These are phyloP conservation scores for Polydrusus tereticollis DNA, from an alignment of 2,888 invertebrate species.

Conservation along the genomic window DNA sequence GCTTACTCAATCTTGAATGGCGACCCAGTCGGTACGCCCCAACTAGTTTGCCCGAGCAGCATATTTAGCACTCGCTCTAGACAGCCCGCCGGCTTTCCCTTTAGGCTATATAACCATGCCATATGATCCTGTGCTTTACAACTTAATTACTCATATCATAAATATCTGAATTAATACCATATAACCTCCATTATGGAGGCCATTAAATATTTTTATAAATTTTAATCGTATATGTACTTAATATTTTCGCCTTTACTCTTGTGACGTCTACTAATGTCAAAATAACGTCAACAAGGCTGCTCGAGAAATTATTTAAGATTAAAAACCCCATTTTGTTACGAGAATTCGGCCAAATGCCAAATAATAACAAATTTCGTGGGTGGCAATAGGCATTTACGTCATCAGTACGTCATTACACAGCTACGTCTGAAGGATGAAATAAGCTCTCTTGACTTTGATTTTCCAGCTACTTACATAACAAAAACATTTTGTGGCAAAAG, in stretches of 20 bases:
- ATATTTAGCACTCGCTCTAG: slow-evolving; percentile 28
- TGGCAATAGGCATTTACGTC: background rate
- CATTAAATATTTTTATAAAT: background rate
- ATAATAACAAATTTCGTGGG: background rate
- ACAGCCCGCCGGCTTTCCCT: slow-evolving; percentile 21
- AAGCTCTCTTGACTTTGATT: background rate
- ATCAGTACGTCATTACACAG: background rate
- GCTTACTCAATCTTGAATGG: slow-evolving; percentile 67
- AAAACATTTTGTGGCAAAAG: too few relatives aligned
- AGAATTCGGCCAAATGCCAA: background rate
- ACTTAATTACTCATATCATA: background rate
- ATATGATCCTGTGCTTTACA: slow-evolving; percentile 4
- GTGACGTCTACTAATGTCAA: too few relatives aligned
- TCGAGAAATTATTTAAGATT: background rate
- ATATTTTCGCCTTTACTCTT: too few relatives aligned
- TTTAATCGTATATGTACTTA: background rate
- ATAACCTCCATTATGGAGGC: background rate
- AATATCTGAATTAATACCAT: background rate
- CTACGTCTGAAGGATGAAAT: background rate
- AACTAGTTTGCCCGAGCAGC: slow-evolving; percentile 59
- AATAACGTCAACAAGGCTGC: too few relatives aligned
- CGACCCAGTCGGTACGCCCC: slow-evolving; percentile 60
- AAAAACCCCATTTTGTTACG: background rate
- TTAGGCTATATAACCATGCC: slow-evolving; percentile 17
- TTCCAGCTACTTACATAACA: too few relatives aligned